phyloP scores from a whole-genome alignment of 2,797 vertebrate genomes.

The Orientallactaga sibirica region DNA sequence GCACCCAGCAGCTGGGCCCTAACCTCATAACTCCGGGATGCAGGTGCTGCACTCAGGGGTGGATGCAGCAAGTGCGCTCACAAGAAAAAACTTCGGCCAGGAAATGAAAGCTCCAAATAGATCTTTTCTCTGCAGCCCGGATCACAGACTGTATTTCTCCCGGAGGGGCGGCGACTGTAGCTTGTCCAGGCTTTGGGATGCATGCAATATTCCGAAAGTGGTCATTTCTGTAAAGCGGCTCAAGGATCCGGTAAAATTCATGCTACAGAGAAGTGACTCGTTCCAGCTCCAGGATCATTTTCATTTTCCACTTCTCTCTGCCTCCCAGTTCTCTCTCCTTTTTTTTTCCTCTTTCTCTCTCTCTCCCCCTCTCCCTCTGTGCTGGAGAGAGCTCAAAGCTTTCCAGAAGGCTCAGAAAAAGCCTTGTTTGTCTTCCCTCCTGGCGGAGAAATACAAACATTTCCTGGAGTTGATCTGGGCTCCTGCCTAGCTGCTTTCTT shows the following conservation, averaged over 20 bases:
- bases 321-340: neutral
- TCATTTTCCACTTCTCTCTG: neutral
- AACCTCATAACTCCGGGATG: neutral
- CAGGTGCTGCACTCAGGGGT: fast-evolving
- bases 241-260: fast-evolving
- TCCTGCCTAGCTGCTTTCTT: conserved; percentile 53
- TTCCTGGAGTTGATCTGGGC: conserved; percentile 74
- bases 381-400: conserved; percentile 22
- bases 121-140: neutral
- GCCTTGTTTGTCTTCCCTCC: conserved; percentile 78
- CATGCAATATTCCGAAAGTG: fast-evolving
- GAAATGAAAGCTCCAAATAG: neutral
- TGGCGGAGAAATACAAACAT: conserved; percentile 80
- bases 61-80: fast-evolving
- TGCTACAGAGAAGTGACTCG: neutral
- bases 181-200: fast-evolving
- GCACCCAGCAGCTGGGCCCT: neutral
- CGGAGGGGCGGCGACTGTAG: neutral
- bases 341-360: neutral
- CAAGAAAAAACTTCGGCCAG: conserved; percentile 1
- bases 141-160: neutral
- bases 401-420: conserved; percentile 23
- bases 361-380: neutral
- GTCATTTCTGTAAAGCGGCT: neutral
- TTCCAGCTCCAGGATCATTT: neutral